phyloP scores from a whole-genome alignment of 2,888 invertebrate genomes.

The Scrobipalpa atriplicella region DNA sequence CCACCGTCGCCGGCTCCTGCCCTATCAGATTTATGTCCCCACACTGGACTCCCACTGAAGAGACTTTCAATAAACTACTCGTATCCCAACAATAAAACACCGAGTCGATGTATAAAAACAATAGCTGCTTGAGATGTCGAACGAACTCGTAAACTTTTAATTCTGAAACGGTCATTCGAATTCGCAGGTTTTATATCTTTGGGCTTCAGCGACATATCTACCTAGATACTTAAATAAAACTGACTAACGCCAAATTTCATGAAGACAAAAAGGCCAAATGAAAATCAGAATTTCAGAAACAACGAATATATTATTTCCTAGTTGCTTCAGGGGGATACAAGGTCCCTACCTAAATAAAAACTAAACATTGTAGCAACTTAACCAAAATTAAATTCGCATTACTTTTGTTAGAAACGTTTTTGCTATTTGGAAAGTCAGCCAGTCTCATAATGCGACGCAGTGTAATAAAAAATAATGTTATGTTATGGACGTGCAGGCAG shows the following conservation, averaged over 20 bases:
- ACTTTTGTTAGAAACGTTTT: constrained; percentile 23
- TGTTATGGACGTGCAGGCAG: constrained; percentile 27
- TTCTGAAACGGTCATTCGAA: constrained; percentile 5
- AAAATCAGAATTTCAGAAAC: neutral
- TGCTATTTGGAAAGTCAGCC: constrained; percentile 19
- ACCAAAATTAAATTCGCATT: constrained; percentile 12
- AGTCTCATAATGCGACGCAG: constrained; percentile 28
- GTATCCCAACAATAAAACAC: constrained; percentile 59
- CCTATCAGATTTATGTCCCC: constrained; percentile 64
- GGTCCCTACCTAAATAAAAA: neutral
- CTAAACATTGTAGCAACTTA: constrained; percentile 3
- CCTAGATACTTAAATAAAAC: too few species aligned
- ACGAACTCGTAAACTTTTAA: constrained; percentile 47
- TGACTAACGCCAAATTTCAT: too few species aligned
- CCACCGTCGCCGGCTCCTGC: constrained; percentile 59
- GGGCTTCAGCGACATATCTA: neutral
- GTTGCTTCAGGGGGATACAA: neutral
- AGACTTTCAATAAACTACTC: constrained; percentile 41
- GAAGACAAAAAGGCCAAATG: neutral
- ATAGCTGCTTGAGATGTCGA: constrained; percentile 39
- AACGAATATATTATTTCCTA: neutral
- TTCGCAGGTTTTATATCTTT: constrained; percentile 6
- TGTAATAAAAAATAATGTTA: constrained; percentile 32
- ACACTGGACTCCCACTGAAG: constrained; percentile 49
- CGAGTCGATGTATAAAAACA: constrained; percentile 66